Conservation (phyloP, 2,888 invertebrate species). For the Dryocosmus kuriphilus region DNA sequence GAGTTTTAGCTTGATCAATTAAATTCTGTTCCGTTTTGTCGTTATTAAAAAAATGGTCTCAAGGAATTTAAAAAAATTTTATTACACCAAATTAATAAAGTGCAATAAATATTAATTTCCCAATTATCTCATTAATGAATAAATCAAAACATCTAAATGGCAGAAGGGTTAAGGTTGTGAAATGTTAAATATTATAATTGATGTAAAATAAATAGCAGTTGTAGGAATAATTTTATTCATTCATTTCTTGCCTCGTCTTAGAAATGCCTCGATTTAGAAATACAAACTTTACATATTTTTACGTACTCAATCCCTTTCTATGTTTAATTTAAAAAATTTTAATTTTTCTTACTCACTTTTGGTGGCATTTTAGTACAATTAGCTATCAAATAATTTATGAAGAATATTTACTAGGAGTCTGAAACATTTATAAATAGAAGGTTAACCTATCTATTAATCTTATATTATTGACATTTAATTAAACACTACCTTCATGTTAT, state of each 20-base stretch:
- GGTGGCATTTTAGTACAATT: neutral
- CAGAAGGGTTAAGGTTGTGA: no score
- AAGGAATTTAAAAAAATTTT: neutral
- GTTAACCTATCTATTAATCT: neutral
- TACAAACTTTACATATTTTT: no score
- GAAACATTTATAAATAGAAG: neutral
- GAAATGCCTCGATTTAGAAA: no score
- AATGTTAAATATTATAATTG: no score
- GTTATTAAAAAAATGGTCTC: neutral
- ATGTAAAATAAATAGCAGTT: no score
- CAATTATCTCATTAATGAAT: neutral
- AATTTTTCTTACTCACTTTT: conserved; percentile 4
- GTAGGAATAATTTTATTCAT: no score
- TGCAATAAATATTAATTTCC: neutral
- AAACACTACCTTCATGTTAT: neutral
- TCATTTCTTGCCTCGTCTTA: no score
- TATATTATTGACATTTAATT: neutral
- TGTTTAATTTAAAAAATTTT: no score
- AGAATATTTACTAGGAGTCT: neutral
- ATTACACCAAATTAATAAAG: no score
- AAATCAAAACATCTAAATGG: no score
- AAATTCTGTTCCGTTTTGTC: neutral
- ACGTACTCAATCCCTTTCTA: no score
- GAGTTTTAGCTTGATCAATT: neutral
- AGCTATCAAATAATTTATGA: neutral